Conservation (phyloP, 37 sponge, comb jelly and placozoan species). For the Oopsacas minuta region DNA sequence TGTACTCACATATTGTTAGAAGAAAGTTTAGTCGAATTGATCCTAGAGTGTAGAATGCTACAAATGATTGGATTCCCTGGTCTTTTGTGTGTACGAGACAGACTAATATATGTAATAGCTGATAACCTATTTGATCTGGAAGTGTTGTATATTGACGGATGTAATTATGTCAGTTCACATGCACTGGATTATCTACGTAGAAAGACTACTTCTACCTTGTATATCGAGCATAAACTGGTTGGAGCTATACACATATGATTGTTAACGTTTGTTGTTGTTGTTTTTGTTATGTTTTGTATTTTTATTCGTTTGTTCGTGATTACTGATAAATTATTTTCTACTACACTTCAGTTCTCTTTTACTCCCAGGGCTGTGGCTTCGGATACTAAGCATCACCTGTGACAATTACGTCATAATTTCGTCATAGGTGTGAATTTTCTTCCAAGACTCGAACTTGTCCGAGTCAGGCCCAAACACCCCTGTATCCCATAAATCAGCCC, state of each 20-base stretch:
- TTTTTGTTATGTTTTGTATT: too few relatives aligned
- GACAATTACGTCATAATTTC: too few relatives aligned
- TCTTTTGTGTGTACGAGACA: background rate
- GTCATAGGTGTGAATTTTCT: too few relatives aligned
- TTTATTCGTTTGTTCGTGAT: too few relatives aligned
- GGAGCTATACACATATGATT: background rate
- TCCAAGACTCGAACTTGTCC: too few relatives aligned
- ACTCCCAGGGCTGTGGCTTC: too few relatives aligned
- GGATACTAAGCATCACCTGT: too few relatives aligned
- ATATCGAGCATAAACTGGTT: background rate
- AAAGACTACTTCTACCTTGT: background rate
- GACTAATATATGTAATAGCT: background rate
- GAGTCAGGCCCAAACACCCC: too few relatives aligned
- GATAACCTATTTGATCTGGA: slow-evolving; percentile 9
- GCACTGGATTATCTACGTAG: background rate
- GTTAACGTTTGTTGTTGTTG: too few relatives aligned
- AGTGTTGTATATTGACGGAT: background rate
- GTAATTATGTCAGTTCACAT: background rate
- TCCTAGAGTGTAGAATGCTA: background rate
- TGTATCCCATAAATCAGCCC: too few relatives aligned
- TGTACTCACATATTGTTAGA: background rate
- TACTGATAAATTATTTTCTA: too few relatives aligned
- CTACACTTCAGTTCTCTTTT: too few relatives aligned
- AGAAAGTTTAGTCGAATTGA: background rate
- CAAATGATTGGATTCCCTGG: background rate